Evolutionary conservation across 2,113 vertebrate species (phyloP), one percentile per base, ranked within the genome.

Genomic region (Anarhynchus alexandrinus): DNA sequence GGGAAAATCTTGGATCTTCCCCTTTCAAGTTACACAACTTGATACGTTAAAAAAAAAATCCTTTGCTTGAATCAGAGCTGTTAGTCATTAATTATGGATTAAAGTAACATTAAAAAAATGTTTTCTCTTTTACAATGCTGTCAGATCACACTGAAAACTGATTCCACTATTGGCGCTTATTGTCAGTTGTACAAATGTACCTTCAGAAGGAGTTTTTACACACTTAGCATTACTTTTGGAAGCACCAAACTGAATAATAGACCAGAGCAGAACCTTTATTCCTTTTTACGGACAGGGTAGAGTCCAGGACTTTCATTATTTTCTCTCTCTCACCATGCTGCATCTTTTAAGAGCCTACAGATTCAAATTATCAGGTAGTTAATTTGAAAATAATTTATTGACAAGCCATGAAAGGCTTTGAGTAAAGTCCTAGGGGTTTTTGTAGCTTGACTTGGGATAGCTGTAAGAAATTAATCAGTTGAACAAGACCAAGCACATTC

Each of bases 401-500:
- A 91, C 83, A 77, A 67, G 70, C 54, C 23, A 19, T 36, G 45
- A 92, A 94, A 94, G 87, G 73, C 91, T 92, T 25, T 32, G 65
- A 87, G 57, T 62, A 38, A 91, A 85, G 64, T 45, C 89, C 66
- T 5, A 23, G 55, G 92, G 66, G 74, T 90, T 95, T 90, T 87
- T 27, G 4, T 67, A 87, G 86, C 74, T 61, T 71, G 20, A 61
- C 59, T 91, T 74, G 72, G 78, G 93, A 88, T 89, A 91, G 74
- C 82, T 92, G 91, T 77, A 87, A 58, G 91, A 91, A 96, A 96
- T 96, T 92, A 96, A 96, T 96, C 83, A 69, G 93, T 30, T 74
- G 88, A 95, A 97, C 92, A 96, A 96, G 95, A 96, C 95, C 93
- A 96, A 95, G 95, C 95, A 96, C 94, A 96, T 97, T 95, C 92